phyloP scores from a whole-genome alignment of 2,888 invertebrate genomes.

The Chrysodeixis includens region DNA sequence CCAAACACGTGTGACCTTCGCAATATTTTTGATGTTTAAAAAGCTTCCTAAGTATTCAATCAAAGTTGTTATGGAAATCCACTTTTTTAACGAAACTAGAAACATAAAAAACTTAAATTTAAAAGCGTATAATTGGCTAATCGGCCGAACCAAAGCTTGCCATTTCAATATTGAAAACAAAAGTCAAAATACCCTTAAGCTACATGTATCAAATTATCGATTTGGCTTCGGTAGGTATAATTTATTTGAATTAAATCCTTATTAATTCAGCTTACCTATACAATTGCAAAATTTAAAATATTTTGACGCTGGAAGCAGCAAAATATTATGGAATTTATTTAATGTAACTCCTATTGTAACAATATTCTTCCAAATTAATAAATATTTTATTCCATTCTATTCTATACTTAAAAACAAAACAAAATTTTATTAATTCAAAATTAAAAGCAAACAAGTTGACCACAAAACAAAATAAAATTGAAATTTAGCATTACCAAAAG shows the following conservation, averaged over 20 bases:
- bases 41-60: conserved; percentile 10
- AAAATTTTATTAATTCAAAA: too few species aligned
- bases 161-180: neutral
- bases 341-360: too few species aligned
- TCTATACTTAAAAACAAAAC: too few species aligned
- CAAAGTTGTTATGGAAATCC: neutral
- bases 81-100: neutral
- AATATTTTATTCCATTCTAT: too few species aligned
- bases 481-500: neutral
- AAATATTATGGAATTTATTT: too few species aligned
- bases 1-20: conserved; percentile 27
- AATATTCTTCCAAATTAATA: too few species aligned
- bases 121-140: conserved; percentile 6
- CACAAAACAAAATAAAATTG: too few species aligned
- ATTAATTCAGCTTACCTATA: too few species aligned
- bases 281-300: too few species aligned
- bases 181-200: neutral
- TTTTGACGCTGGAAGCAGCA: too few species aligned
- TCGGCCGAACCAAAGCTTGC: neutral
- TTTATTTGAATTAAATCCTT: neutral
- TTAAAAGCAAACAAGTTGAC: too few species aligned
- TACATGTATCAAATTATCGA: neutral
- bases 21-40: conserved; percentile 15
- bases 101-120: conserved; percentile 6
- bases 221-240: neutral